These are phyloP conservation scores for Cryptoprocta ferox DNA, from an alignment of 2,797 vertebrate genomes.

Conservation along the genomic window DNA sequence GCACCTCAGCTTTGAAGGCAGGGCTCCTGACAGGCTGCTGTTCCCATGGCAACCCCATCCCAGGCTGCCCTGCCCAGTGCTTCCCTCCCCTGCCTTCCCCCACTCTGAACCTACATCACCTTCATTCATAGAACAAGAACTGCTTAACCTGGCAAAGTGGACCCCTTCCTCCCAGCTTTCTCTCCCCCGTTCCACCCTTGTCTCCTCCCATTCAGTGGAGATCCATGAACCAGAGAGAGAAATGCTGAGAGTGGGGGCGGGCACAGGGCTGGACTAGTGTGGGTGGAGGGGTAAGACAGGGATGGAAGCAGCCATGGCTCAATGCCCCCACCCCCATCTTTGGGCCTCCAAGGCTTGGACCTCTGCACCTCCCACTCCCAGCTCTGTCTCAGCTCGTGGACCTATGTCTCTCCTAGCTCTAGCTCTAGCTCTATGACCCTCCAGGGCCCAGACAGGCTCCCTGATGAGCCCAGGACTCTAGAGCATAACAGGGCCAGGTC, in stretches of 20 bases:
- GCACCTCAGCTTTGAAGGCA: conserved; percentile 75
- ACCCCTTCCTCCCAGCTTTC: background rate
- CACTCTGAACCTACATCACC: conserved; percentile 62
- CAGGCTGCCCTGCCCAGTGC: conserved; percentile 76
- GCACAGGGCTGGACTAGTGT: background rate
- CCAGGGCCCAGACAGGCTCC: background rate
- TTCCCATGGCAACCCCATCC: conserved; percentile 81
- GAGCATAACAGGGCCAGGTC: background rate
- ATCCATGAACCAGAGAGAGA: background rate
- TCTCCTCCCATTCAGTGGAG: background rate
- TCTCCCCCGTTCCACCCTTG: background rate
- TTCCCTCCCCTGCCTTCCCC: conserved; percentile 58
- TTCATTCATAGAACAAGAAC: conserved; percentile 76
- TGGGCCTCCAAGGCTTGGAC: background rate
- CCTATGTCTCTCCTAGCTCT: background rate
- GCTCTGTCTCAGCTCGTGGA: background rate
- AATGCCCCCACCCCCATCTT: background rate
- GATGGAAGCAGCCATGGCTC: background rate
- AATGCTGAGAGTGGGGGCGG: background rate
- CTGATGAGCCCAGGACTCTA: background rate
- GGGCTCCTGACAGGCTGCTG: conserved; percentile 75
- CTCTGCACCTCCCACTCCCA: background rate
- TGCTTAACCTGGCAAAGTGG: conserved; percentile 43
- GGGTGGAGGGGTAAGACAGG: background rate
- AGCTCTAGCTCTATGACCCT: background rate